phyloP scores from a whole-genome alignment of 2,888 invertebrate species.

The Noctua pronuba region DNA sequence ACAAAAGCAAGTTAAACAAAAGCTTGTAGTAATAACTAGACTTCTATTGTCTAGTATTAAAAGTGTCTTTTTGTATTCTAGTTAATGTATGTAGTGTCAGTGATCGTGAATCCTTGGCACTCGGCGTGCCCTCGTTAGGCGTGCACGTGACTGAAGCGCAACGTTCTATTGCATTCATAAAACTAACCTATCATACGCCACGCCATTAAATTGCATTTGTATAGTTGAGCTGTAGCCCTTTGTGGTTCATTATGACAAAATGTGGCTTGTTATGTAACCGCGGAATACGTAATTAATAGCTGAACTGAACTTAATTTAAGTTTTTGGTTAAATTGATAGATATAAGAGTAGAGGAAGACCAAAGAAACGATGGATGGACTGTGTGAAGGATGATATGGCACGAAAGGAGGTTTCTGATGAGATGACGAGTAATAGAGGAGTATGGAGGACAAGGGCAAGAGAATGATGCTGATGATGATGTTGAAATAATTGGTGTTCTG shows the following conservation, averaged over 20 bases:
- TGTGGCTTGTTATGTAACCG: neutral
- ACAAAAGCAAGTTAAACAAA: neutral
- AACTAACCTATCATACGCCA: conserved; percentile 11
- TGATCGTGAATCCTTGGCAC: conserved; percentile 54
- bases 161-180: conserved; percentile 35
- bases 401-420: too few relatives aligned
- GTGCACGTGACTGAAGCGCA: conserved; percentile 53
- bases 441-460: too few relatives aligned
- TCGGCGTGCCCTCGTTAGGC: conserved; percentile 47
- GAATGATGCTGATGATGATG: too few relatives aligned
- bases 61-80: conserved; percentile 7
- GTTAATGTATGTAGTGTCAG: conserved; percentile 34
- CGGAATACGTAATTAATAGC: conserved; percentile 4
- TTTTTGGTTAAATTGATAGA: neutral
- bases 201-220: conserved; percentile 18
- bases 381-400: too few relatives aligned
- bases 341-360: too few relatives aligned
- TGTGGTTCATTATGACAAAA: conserved; percentile 10
- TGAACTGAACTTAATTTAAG: conserved; percentile 4
- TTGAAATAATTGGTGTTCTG: neutral
- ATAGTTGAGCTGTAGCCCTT: neutral
- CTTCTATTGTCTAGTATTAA: neutral
- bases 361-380: too few relatives aligned
- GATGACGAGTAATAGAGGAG: too few relatives aligned
- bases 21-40: neutral